Evolutionary conservation across 2,113 vertebrate species (phyloP).

Genomic region (Myotis lucifugus): DNA sequence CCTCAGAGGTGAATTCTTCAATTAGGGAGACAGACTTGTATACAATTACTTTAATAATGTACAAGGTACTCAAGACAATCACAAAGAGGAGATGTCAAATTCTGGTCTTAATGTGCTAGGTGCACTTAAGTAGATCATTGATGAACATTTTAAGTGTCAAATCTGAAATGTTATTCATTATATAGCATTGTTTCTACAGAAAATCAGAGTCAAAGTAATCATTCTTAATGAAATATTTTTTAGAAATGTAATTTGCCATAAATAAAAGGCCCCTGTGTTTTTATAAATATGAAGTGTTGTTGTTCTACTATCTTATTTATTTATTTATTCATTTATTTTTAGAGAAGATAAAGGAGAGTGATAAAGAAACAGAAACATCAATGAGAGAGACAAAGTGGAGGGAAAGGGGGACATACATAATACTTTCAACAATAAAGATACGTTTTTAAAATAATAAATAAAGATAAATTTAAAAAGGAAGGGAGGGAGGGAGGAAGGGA

Average conservation of each 20-base stretch:
- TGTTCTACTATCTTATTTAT: neutral
- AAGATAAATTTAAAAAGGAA: no score
- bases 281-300: neutral
- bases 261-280: conserved; percentile 7
- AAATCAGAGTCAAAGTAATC: conserved; percentile 50
- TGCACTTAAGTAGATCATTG: neutral
- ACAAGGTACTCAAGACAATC: neutral
- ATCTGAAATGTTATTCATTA: neutral
- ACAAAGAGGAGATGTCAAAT: neutral
- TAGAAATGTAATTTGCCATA: neutral
- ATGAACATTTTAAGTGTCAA: conserved; percentile 19
- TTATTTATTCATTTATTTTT: no score
- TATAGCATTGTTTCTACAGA: neutral
- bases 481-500: no score
- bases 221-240: conserved; percentile 37
- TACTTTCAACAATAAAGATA: no score
- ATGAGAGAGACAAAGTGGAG: no score
- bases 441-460: no score
- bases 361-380: no score
- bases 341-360: no score
- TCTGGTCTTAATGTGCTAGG: neutral
- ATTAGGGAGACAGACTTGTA: neutral
- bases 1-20: neutral
- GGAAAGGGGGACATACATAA: no score
- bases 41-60: neutral